Evolutionary conservation across 1,140 invertebrate genomes (phyloP), one percentile per base, ranked within the genome.

Genomic region (silkworm (Bombyx mori)): DNA sequence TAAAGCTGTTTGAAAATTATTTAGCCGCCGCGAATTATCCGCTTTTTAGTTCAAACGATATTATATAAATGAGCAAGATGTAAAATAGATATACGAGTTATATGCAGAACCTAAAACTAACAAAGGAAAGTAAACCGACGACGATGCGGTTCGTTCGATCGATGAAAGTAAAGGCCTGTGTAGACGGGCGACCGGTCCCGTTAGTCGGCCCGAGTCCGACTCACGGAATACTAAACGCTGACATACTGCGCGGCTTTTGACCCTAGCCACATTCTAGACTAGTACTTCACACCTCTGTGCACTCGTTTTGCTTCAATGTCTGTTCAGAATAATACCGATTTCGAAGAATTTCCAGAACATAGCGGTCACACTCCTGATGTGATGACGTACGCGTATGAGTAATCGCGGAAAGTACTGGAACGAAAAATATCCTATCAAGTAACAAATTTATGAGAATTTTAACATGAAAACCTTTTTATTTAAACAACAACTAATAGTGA

Each of bases 241-340:
- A 86, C 83, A 86, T 73, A 86, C 83, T 84, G 70, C 79, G 80
- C 81, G 83, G 83, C 75, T 84, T 86, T 86, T 86, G 83, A 86
- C 83, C 83, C 83, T 84, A 77, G 67, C 71, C 65, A 83, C 80
- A 84, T 86, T 86, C 81, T 86, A 83, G 79, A 75, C 74, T 80
- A 67, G 72, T 68, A 81, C 75, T 82, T 81, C 73, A 69, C 75
- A 82, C 75, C 65, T 82, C 67, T 68, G 52, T 75, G 66, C 69
- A 76, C 62, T 57, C 56, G 12, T 51, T 52, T 57, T 51, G 44
- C 44, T 22, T 57, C 43, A 44, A 22, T 42, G 10, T 8, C 35
- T 42, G 51, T 42, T 52, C 26, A 7, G 8, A 52, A 52, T 52
- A 52, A 52, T 10, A 8, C 42, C n/a, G 42, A 8, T 26, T 12